Base-by-base conservation (phyloP, 1,140 invertebrate species). In the Drosophila ironensis region DNA sequence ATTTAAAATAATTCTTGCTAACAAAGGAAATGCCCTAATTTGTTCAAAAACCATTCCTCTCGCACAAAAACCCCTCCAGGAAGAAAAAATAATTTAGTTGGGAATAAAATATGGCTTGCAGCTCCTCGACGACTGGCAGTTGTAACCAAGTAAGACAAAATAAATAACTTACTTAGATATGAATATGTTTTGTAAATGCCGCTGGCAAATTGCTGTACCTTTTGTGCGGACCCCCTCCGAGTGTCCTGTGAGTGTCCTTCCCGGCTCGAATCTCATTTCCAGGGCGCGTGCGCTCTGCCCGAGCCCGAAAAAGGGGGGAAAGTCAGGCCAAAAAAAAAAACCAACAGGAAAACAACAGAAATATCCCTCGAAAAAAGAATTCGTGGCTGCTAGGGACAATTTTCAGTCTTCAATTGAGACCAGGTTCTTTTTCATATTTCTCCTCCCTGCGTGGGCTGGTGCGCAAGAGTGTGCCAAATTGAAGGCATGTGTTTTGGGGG, bases 201-300 rank as follows among this genome's bases (percentile, higher is more conserved):
- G 41, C 9, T 16, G 40, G 56, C 47, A 60, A 70, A 63, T 66
- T 57, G 42, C 66, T 76, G 57, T 77, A 77, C 54, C 75, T 72
- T 42, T 52, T 38, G 59, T 33, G 35, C 12, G 48, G 25, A 54
- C 63, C 40, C 19, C 47, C 35, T 14, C 22, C 19, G 14, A 28
- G 47, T 66, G 57, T 60, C 60, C 67, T 70, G 4, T 14, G 5
- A 35, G 28, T 60, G 47, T 44, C 19, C 52, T 59, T 63, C 61
- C 61, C 53, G 59, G 35, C 12, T 22, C 5, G 40, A 60, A 33
- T 37, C 30, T 42, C 52, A 60, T 57, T 60, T 60, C 56, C 56
- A 41, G 25, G 16, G 56, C 56, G 56, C 52, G 37, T 60, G 56
- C 56, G 56, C 56, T 22, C 9, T 57, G 1, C 9, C 6, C 37